phyloP scores from a whole-genome alignment of 2,797 vertebrate genomes.

The Pipistrellus pygmaeus region DNA sequence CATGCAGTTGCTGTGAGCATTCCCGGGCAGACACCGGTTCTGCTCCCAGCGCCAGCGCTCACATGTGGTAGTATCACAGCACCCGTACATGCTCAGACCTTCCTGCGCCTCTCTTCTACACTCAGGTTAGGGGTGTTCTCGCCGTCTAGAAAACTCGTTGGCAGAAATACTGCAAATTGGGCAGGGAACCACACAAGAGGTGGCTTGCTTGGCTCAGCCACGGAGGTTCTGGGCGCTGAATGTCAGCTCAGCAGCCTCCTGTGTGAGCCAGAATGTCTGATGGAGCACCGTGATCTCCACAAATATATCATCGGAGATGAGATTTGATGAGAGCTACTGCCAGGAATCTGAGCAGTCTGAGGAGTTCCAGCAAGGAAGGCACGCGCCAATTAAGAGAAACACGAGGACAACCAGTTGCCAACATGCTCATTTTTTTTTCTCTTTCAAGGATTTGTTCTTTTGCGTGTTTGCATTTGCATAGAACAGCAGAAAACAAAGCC shows the following conservation, averaged over 20 bases:
- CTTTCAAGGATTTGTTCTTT: slow-evolving; percentile 70
- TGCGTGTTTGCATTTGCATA: slow-evolving; percentile 68
- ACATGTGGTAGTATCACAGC: background rate
- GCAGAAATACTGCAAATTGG: background rate
- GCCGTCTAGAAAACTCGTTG: slow-evolving; percentile 2
- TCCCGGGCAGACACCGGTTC: background rate
- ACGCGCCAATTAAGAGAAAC: slow-evolving; percentile 51
- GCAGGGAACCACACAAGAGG: slow-evolving; percentile 37
- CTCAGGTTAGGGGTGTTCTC: background rate
- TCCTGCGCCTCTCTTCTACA: background rate
- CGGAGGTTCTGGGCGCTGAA: slow-evolving; percentile 7
- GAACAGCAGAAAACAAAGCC: slow-evolving; percentile 46
- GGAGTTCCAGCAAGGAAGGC: background rate
- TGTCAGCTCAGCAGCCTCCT: background rate
- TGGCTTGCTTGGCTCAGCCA: background rate
- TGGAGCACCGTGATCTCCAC: background rate
- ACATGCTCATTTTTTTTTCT: slow-evolving; percentile 46
- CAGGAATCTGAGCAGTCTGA: slow-evolving; percentile 35
- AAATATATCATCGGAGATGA: slow-evolving; percentile 52
- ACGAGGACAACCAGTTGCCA: slow-evolving; percentile 17
- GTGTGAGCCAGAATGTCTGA: slow-evolving; percentile 58
- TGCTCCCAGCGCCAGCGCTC: background rate
- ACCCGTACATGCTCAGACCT: background rate
- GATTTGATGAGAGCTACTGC: slow-evolving; percentile 54
- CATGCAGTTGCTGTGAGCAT: background rate